Evolutionary conservation across 2,888 invertebrate genomes (phyloP), one percentile per base, ranked within the genome.

Genomic region (Metellina segmentata): DNA sequence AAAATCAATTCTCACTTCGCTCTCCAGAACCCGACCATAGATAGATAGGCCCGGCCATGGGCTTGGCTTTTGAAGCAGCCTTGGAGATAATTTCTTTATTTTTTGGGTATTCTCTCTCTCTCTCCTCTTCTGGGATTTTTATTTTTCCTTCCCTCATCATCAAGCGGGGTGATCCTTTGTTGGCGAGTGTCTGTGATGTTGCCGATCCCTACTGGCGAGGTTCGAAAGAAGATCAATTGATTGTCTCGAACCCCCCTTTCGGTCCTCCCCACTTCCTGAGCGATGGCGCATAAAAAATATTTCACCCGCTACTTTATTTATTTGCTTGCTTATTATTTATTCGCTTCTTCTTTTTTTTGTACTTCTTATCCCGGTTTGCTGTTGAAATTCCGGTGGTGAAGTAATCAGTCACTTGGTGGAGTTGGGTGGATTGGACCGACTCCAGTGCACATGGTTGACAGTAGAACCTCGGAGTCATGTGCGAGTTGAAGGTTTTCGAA

Each of bases 211-310:
- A 81, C 70, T 69, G 78, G 78, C n/a, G 79, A 16, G 53, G 77
- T 52, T 85, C 89, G 89, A 90, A 85, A 51, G 85, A 16, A 83
- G 89, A 90, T 90, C 89, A 90, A 90, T 90, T 90, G 89, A 90
- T 90, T 90, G 89, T 79, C 61, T 82, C 69, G 19, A 19, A 48
- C 20, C 11, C 16, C 34, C 34, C 34, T 34, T 34, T 34, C 4
- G 34, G 34, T 34, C 34, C 34, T 9, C 9, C n/a, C 20, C 51
- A 49, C 48, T 48, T 8, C 51, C 19, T 34, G 34, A 34, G 34
- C 34, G 34, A 34, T 34, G 9, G 20, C 19, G 34, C 72, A 72
- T 19, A 72, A 19, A 74, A 34, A 74, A 72, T 13, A 74, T 20
- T 61, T 61, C 34, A 34, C 34, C 34, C 34, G 34, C 34, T 34